Percentiles rank a stretch among this genome's conserved stretches.
These are phyloP conservation scores for Drosophila robusta DNA, from an alignment of 2,888 invertebrate genomes.

Conservation along the genomic window DNA sequence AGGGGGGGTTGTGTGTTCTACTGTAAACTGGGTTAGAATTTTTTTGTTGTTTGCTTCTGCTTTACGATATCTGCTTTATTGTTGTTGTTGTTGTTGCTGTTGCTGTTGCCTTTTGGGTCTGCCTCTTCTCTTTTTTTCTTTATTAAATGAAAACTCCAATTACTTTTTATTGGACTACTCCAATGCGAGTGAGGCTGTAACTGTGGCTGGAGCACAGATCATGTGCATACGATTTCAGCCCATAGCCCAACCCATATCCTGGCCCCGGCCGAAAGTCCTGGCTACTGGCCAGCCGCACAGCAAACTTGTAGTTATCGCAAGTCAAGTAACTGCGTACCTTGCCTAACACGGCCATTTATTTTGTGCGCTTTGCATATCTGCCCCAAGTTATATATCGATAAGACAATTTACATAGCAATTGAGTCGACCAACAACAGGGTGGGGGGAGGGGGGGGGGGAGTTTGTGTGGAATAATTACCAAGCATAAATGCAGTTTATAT, in stretches of 20 bases:
- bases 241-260: too few relatives aligned
- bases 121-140: slow-evolving; percentile 27
- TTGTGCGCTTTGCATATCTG: too few relatives aligned
- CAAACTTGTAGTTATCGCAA: not conserved
- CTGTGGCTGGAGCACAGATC: not conserved
- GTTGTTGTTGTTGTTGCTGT: slow-evolving; percentile 4
- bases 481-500: slow-evolving; percentile 18
- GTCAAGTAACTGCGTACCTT: not conserved
- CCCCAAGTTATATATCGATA: not conserved
- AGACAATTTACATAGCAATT: slow-evolving; percentile 3
- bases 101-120: slow-evolving; percentile 12
- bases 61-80: not conserved
- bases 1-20: too few relatives aligned
- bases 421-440: not conserved
- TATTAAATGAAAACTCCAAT: slow-evolving; percentile 79
- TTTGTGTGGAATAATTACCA: not conserved
- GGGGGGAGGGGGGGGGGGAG: too few relatives aligned
- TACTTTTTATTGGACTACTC: slow-evolving; percentile 74
- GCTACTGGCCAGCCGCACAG: not conserved
- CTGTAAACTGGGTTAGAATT: slow-evolving; percentile 53
- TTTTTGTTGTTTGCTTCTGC: slow-evolving; percentile 6
- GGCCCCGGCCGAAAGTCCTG: not conserved
- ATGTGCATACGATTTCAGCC: not conserved
- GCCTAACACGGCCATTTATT: too few relatives aligned
- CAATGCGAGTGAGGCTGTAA: slow-evolving; percentile 28